Evolutionary conservation across 53 echinoderm and acorn worm genomes (phyloP), one percentile per base, ranked within the genome.

Genomic region (Stichopus horrens): DNA sequence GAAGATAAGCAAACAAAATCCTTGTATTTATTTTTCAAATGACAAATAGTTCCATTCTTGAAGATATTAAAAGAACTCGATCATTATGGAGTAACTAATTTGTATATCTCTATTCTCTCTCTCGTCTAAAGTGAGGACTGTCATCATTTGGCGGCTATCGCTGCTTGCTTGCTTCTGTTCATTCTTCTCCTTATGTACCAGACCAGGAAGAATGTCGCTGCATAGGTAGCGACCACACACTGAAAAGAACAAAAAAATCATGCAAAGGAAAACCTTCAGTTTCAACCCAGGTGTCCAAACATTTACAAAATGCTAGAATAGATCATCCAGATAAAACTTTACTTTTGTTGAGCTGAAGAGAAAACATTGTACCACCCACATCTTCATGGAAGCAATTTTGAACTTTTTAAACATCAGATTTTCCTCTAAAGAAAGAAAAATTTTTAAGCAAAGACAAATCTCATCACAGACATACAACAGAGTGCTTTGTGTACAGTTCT

Each of bases 221-320:
- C 96, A 89, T 93, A 95, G 68, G 94, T 94, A 11, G 91, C 96
- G 51, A 92, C 86, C 16, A 95, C 96, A 91, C 96, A 95, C 96
- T 95, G 90, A n/a, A 90, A 87, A 19, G 14, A 71, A 76, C 37
- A 37, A 37, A 37, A 37, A 37, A 37, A 37, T 37, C 37, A 37
- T 37, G 37, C 37, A 37, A 37, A 37, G 37, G 37, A 37, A 37
- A 37, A 37, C 37, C 37, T 37, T 37, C 37, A 37, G 37, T 37
- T 37, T 37, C 37, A 37, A 37, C 37, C 37, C 37, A 37, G 37
- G 37, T 37, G 37, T 37, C 37, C 37, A 37, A 37, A 37, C 2
- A 37, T 37, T 37, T 37, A 37, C 37, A 37, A 37, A 37, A 37
- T 37, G 37, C 37, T 37, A 37, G 37, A 37, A 37, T 37, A 37